Percentiles rank a stretch among this genome's conserved stretches.
Evolutionary conservation across 2,797 vertebrate genomes (phyloP).

Genomic region (Xenentodon cancila): DNA sequence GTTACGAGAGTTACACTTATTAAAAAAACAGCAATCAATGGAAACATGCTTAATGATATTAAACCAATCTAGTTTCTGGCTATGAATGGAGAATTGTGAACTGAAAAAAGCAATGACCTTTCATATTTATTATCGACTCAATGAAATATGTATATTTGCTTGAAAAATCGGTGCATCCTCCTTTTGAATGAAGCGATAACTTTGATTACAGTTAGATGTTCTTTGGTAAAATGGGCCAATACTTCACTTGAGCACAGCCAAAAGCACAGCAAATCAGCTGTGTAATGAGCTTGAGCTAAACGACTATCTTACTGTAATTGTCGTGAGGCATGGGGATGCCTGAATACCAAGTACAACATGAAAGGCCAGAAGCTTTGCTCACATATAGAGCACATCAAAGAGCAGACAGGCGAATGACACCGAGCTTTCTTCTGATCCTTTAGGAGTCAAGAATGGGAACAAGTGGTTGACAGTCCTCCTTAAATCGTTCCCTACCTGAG

Average conservation of each 20-base stretch:
- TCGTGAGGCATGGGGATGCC: conserved; percentile 30
- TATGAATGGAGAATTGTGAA: neutral
- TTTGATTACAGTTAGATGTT: neutral
- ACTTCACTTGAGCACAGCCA: no score
- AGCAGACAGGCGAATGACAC: conserved; percentile 62
- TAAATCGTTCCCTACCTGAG: conserved; percentile 39
- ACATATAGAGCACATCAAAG: conserved; percentile 62
- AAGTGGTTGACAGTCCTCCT: conserved; percentile 48
- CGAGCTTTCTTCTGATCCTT: conserved; percentile 61
- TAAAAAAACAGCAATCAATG: no score
- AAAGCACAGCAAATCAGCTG: conserved; percentile 41
- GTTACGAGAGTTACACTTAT: no score
- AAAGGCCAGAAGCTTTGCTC: conserved; percentile 58
- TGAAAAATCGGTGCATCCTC: conserved; percentile 1
- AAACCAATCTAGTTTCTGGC: neutral
- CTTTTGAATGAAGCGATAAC: neutral
- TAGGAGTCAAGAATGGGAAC: conserved; percentile 47
- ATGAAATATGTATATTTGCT: neutral
- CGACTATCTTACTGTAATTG: conserved; percentile 57
- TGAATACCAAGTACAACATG: conserved; percentile 61
- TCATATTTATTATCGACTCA: neutral
- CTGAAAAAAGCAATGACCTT: conserved; percentile 5
- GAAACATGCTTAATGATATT: conserved; percentile 4
- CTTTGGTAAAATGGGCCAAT: conserved; percentile 9
- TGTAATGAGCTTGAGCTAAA: conserved; percentile 65